These are phyloP conservation scores for Aptenodytes patagonicus DNA, from an alignment of 2,113 vertebrate species.

Conservation along the genomic window DNA sequence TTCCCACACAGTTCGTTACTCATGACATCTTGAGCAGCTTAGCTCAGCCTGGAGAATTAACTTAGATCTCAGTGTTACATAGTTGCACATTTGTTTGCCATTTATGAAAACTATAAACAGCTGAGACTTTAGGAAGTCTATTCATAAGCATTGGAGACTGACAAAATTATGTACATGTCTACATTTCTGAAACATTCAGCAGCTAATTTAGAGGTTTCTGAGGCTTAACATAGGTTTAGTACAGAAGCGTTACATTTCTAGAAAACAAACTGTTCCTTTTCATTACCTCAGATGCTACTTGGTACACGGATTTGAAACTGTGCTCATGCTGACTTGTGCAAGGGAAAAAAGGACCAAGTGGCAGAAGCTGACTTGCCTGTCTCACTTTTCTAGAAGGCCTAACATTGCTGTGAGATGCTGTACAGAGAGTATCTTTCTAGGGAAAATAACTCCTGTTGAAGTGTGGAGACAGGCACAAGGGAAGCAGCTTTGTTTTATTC, in stretches of 20 bases:
- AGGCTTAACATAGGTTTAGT: background rate
- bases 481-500: background rate
- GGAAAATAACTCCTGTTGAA: background rate
- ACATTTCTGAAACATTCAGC: background rate
- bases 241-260: background rate
- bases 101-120: background rate
- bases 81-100: background rate
- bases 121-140: background rate
- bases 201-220: background rate
- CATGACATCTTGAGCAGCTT: background rate
- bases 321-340: background rate
- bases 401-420: background rate
- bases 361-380: background rate
- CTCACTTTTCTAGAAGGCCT: background rate
- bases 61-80: background rate
- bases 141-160: background rate
- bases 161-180: background rate
- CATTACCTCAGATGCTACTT: background rate
- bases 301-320: background rate
- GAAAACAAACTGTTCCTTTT: background rate
- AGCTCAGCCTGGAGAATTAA: background rate
- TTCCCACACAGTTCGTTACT: background rate
- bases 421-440: background rate
- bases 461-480: background rate
- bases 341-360: fast-evolving